Conservation (phyloP, 2,113 vertebrate genomes). For the Xenus cinereus region DNA sequence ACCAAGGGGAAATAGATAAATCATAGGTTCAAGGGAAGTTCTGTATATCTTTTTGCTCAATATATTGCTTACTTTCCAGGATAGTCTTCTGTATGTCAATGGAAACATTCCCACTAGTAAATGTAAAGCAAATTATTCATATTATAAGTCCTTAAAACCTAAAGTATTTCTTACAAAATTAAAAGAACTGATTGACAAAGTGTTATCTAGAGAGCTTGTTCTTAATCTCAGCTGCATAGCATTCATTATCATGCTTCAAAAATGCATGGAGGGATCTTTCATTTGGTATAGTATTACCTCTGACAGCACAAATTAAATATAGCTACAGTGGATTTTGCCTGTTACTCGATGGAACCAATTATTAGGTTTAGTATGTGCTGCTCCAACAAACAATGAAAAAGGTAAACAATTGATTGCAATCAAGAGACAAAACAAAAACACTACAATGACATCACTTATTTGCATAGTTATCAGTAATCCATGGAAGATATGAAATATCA, state of each 20-base stretch:
- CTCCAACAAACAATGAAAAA: background rate
- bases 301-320: background rate
- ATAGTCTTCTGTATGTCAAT: background rate
- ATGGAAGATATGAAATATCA: background rate
- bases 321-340: background rate
- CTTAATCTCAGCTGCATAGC: background rate
- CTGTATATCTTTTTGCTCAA: background rate
- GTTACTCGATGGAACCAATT: background rate
- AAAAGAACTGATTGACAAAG: background rate
- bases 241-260: background rate
- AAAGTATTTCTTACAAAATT: background rate
- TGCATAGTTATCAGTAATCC: background rate
- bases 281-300: background rate
- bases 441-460: background rate
- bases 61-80: background rate
- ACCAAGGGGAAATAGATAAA: background rate
- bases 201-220: background rate
- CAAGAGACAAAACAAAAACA: conserved; percentile 11
- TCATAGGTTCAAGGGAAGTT: background rate
- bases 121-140: background rate
- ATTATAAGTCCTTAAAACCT: background rate
- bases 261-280: background rate
- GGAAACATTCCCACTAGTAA: background rate
- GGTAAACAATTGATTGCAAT: conserved; percentile 24
- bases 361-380: background rate